Percentiles rank a stretch among this genome's conserved stretches.
These are phyloP conservation scores for Medauroidea extradentata DNA, from an alignment of 1,140 invertebrate species.

Conservation along the genomic window DNA sequence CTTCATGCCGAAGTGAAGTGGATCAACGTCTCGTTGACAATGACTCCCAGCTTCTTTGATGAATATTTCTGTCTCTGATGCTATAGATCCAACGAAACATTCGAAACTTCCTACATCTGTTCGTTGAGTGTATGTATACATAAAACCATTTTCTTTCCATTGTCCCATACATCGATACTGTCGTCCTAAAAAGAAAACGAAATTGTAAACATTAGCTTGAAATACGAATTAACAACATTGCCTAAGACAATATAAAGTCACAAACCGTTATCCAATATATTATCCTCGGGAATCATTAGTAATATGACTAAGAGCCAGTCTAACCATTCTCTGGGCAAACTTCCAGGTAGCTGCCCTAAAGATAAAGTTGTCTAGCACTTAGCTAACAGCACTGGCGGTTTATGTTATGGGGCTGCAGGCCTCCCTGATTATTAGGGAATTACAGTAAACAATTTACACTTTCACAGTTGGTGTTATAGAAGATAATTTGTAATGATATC, in stretches of 20 bases:
- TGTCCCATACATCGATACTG: slow-evolving; percentile 67
- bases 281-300: too few species aligned
- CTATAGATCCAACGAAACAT: slow-evolving; percentile 66
- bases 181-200: slow-evolving; percentile 48
- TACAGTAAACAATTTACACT: too few species aligned
- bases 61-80: slow-evolving; percentile 55
- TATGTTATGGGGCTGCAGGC: too few species aligned
- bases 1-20: slow-evolving; percentile 58
- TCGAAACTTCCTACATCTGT: slow-evolving; percentile 59
- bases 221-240: not conserved
- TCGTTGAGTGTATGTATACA: slow-evolving; percentile 66
- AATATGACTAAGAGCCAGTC: too few species aligned
- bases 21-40: slow-evolving; percentile 60
- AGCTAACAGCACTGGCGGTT: too few species aligned
- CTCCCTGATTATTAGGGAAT: too few species aligned
- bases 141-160: slow-evolving; percentile 61
- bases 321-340: too few species aligned
- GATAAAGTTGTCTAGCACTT: too few species aligned
- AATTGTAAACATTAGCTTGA: not conserved
- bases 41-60: slow-evolving; percentile 68
- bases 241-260: not conserved
- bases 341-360: too few species aligned
- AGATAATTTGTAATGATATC: too few species aligned
- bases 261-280: too few species aligned
- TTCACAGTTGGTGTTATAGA: too few species aligned